A percentile compares a stretch with the other conserved stretches of the same genome.
Evolutionary conservation across 1,140 invertebrate species (phyloP).

Genomic region (Pseudomyrmex cubaensis): DNA sequence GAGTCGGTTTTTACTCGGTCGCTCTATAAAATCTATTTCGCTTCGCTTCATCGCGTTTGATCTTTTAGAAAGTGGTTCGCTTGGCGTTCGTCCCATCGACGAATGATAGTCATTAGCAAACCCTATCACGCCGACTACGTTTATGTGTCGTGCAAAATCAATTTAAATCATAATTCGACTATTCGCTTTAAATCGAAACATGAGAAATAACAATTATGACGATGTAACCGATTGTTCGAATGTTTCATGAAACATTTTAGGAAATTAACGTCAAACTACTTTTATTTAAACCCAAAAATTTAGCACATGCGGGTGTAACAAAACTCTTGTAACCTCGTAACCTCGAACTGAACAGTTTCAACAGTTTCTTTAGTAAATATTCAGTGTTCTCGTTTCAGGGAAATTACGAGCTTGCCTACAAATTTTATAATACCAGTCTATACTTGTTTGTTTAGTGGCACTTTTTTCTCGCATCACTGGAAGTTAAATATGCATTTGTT

Average conservation of each 20-base stretch:
- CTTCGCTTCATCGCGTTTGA: constrained; percentile 5
- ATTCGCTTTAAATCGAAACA: neutral
- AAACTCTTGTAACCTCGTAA: constrained; percentile 55
- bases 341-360: constrained; percentile 50
- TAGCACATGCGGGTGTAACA: constrained; percentile 31
- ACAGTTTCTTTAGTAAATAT: constrained; percentile 39
- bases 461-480: neutral
- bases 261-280: neutral
- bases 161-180: constrained; percentile 25
- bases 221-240: neutral
- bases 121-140: constrained; percentile 18
- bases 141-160: constrained; percentile 35
- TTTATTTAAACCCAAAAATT: constrained; percentile 1
- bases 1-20: constrained; percentile 8
- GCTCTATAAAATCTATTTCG: neutral
- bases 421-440: no score
- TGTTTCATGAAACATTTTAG: neutral
- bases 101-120: constrained; percentile 32
- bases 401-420: constrained; percentile 34
- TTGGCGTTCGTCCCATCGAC: constrained; percentile 6
- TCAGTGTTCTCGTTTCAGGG: constrained; percentile 43
- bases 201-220: neutral
- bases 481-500: neutral
- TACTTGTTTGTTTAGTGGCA: no score
- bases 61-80: constrained; percentile 55